These are phyloP conservation scores for Cydia fagiglandana DNA, from an alignment of 1,140 invertebrate species.

Conservation along the genomic window DNA sequence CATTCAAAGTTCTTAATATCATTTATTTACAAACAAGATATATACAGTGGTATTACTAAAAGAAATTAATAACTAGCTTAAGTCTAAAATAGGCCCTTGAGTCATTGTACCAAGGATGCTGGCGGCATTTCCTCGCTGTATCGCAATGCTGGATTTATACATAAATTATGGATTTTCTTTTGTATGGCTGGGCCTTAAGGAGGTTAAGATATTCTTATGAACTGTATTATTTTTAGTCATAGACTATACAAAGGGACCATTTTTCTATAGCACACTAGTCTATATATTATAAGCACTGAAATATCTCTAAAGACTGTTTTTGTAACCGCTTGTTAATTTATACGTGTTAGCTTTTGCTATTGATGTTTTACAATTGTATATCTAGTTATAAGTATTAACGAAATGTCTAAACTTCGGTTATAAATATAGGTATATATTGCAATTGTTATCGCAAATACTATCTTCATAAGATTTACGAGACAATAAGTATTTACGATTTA, in stretches of 20 bases:
- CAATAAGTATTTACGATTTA: too few relatives aligned
- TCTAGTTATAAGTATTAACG: conserved; percentile 9
- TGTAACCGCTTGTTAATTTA: conserved; percentile 26
- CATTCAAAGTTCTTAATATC: too few relatives aligned
- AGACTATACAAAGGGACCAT: not conserved
- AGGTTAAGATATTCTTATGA: too few relatives aligned
- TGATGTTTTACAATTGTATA: not conserved
- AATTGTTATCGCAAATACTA: too few relatives aligned
- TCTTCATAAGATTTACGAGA: too few relatives aligned
- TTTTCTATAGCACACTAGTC: conserved; percentile 6
- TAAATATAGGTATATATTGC: not conserved
- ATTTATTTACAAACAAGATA: too few relatives aligned
- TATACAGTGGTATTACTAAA: too few relatives aligned
- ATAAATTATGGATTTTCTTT: not conserved
- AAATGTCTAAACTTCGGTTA: not conserved
- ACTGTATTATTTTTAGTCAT: not conserved
- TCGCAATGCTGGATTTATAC: too few relatives aligned
- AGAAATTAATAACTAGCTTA: too few relatives aligned
- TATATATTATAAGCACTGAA: conserved; percentile 16
- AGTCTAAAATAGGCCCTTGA: too few relatives aligned
- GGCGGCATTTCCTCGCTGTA: too few relatives aligned
- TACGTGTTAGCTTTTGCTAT: conserved; percentile 14
- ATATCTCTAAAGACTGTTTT: conserved; percentile 27
- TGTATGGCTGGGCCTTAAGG: not conserved
- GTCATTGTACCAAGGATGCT: too few relatives aligned